Conservation (phyloP, 2,888 invertebrate genomes). For the Galerucella calmariensis region DNA sequence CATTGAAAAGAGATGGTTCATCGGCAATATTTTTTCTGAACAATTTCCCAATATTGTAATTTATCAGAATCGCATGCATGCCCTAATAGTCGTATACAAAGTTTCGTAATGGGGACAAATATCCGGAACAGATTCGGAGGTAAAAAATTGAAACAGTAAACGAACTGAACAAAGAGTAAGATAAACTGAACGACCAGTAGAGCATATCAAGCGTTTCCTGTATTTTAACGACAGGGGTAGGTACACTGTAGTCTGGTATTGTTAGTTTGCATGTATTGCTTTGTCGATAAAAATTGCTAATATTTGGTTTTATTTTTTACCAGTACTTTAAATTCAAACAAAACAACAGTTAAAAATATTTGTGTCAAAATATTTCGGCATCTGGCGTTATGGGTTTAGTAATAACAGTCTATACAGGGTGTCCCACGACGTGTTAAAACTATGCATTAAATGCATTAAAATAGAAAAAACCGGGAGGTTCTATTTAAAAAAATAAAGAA, state of each 20-base stretch:
- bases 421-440: too few species aligned
- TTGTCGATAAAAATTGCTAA: not conserved
- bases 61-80: not conserved
- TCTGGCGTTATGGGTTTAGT: too few species aligned
- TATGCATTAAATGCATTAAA: too few species aligned
- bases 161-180: slow-evolving; percentile 42
- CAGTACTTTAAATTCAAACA: too few species aligned
- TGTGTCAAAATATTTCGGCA: too few species aligned
- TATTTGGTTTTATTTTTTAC: not conserved
- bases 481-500: too few species aligned
- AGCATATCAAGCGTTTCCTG: slow-evolving; percentile 46
- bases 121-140: slow-evolving; percentile 45
- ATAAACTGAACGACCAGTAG: slow-evolving; percentile 42
- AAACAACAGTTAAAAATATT: too few species aligned
- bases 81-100: not conserved
- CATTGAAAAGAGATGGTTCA: too few species aligned
- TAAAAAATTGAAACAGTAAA: slow-evolving; percentile 24
- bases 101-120: slow-evolving; percentile 39
- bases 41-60: not conserved
- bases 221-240: slow-evolving; percentile 10
- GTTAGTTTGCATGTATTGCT: not conserved
- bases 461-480: too few species aligned
- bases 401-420: too few species aligned
- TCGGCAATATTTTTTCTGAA: not conserved
- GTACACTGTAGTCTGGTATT: not conserved